phyloP scores from a whole-genome alignment of 2,888 invertebrate genomes.

The Caenorhabditis macrosperma region DNA sequence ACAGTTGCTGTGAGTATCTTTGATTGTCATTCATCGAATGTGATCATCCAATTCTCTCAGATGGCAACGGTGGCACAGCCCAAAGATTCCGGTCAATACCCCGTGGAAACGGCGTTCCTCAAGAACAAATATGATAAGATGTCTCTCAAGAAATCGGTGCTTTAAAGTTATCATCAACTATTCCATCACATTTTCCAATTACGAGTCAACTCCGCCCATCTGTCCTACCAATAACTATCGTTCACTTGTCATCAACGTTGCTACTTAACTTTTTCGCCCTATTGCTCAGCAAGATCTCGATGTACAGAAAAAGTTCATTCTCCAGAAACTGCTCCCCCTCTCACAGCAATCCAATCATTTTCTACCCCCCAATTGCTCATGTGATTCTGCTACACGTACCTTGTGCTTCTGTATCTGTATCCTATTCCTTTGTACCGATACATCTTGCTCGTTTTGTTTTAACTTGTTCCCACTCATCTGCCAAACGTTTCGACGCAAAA shows the following conservation, averaged over 20 bases:
- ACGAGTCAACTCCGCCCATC: conserved; percentile 40
- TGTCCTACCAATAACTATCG: conserved; percentile 36
- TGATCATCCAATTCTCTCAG: conserved; percentile 25
- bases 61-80: conserved; percentile 43
- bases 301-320: conserved; percentile 33
- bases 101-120: conserved; percentile 47
- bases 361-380: conserved; percentile 38
- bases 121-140: conserved; percentile 43
- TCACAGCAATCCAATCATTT: conserved; percentile 7
- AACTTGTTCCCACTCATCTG: conserved; percentile 10
- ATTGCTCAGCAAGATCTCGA: conserved; percentile 55
- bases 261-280: conserved; percentile 25
- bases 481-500: conserved; percentile 46
- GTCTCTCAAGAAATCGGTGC: conserved; percentile 38
- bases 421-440: neutral
- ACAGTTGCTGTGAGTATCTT: conserved; percentile 60
- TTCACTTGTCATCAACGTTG: conserved; percentile 46
- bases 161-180: conserved; percentile 43
- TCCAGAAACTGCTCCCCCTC: neutral
- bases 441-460: neutral
- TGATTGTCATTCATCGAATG: neutral
- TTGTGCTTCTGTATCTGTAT: neutral
- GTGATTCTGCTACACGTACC: conserved; percentile 23
- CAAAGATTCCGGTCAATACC: conserved; percentile 58
- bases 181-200: conserved; percentile 49